Evolutionary conservation across 2,888 invertebrate genomes (phyloP).

Genomic region (Mythimna vitellina): DNA sequence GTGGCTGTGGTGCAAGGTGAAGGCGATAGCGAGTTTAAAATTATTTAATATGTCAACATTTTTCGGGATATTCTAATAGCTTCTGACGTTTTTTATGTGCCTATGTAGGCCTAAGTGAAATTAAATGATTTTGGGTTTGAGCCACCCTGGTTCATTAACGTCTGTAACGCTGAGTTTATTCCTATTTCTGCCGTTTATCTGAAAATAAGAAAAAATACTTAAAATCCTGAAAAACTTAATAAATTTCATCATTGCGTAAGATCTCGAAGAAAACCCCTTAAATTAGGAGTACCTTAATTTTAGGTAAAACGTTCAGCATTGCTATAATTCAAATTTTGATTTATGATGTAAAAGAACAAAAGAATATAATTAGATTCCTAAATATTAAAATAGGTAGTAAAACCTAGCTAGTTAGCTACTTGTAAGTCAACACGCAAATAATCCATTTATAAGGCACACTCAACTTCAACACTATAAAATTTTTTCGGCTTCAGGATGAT

Average conservation of each 20-base stretch:
- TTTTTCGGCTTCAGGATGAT: constrained; percentile 32
- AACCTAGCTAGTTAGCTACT: constrained; percentile 22
- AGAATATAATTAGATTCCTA: background rate
- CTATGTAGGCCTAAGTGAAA: too few relatives aligned
- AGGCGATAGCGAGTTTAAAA: constrained; percentile 3
- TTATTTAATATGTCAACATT: background rate
- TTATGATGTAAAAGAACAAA: background rate
- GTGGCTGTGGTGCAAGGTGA: constrained; percentile 65
- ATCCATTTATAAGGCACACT: constrained; percentile 48
- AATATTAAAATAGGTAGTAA: constrained; percentile 6
- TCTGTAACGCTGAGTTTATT: too few relatives aligned
- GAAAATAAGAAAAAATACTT: background rate
- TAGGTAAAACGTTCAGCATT: background rate
- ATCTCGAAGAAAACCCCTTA: too few relatives aligned
- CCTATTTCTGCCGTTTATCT: too few relatives aligned
- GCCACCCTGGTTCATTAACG: too few relatives aligned
- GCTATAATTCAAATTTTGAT: background rate
- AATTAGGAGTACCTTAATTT: too few relatives aligned
- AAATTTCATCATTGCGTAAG: too few relatives aligned
- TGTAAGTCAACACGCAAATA: constrained; percentile 39
- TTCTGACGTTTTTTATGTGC: background rate
- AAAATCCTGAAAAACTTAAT: background rate
- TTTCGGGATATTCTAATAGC: background rate
- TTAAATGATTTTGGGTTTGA: too few relatives aligned
- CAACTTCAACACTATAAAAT: constrained; percentile 53